Evolutionary conservation across 1,140 invertebrate genomes (phyloP).

Genomic region (Neomicropteryx cornuta): DNA sequence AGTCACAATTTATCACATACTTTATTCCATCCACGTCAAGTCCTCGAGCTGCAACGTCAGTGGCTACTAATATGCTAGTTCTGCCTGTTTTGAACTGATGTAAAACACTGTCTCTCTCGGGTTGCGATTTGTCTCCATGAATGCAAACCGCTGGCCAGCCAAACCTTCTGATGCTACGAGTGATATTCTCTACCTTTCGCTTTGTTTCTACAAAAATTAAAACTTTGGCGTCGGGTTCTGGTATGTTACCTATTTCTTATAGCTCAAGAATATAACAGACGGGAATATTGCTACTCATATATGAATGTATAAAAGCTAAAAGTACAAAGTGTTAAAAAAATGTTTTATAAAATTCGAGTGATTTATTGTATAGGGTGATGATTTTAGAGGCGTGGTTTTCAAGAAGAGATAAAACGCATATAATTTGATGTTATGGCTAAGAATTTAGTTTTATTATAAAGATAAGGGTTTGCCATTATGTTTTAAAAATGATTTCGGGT

Average conservation of each 20-base stretch:
- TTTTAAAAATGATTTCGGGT: too few relatives aligned
- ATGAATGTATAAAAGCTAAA: too few relatives aligned
- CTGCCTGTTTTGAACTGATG: constrained; percentile 89
- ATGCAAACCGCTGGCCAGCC: constrained; percentile 89
- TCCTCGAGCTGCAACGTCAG: constrained; percentile 96
- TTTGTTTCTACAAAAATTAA: constrained; percentile 98
- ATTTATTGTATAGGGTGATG: too few relatives aligned
- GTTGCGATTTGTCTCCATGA: constrained; percentile 96
- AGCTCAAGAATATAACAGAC: too few relatives aligned
- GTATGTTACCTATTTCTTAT: constrained; percentile 78
- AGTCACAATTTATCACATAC: constrained; percentile 99
- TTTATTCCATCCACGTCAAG: constrained; percentile 99
- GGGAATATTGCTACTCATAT: too few relatives aligned
- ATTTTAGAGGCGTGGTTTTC: too few relatives aligned
- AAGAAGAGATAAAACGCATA: too few relatives aligned
- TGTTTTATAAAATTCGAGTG: too few relatives aligned
- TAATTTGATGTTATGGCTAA: too few relatives aligned
- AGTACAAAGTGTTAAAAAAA: too few relatives aligned
- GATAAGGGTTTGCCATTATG: too few relatives aligned
- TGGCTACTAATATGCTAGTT: constrained; percentile 89
- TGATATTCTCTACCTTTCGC: constrained; percentile 89
- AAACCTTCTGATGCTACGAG: constrained; percentile 77
- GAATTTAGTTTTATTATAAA: too few relatives aligned
- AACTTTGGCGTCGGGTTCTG: constrained; percentile 82
- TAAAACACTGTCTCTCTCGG: constrained; percentile 91